A percentile compares a stretch with the other conserved stretches of the same genome.
phyloP scores from a whole-genome alignment of 2,797 vertebrate genomes.

The Falco berigora region DNA sequence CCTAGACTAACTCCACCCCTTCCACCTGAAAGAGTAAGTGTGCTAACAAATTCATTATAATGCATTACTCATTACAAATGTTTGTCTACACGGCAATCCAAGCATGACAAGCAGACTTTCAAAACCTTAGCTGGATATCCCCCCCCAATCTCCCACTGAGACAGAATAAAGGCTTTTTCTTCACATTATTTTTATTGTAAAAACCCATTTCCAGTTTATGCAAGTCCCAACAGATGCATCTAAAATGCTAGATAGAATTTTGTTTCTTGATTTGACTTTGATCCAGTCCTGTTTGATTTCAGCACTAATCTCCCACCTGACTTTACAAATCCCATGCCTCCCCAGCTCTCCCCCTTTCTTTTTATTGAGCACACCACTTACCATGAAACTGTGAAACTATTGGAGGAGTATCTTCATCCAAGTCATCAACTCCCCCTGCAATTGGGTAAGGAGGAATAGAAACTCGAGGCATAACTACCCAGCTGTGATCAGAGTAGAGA shows the following conservation, averaged over 20 bases:
- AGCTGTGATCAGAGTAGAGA: slow-evolving; percentile 96
- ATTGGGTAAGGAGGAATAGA: slow-evolving; percentile 96
- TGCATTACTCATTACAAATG: not conserved
- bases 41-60: not conserved
- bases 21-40: not conserved
- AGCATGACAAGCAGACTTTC: not conserved
- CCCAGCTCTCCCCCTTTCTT: not conserved
- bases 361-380: slow-evolving; percentile 64
- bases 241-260: not conserved
- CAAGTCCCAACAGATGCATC: not conserved
- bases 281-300: not conserved
- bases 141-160: not conserved
- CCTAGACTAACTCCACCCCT: not conserved
- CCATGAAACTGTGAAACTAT: slow-evolving; percentile 92
- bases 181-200: not conserved
- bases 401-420: slow-evolving; percentile 96
- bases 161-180: not conserved
- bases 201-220: not conserved
- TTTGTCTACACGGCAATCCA: not conserved
- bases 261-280: not conserved
- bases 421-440: slow-evolving; percentile 95
- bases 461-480: slow-evolving; percentile 97
- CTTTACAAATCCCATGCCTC: not conserved
- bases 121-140: not conserved
- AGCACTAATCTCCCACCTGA: not conserved